Conservation (phyloP, 2,888 invertebrate genomes). For the Zhengitettix transpicula region DNA sequence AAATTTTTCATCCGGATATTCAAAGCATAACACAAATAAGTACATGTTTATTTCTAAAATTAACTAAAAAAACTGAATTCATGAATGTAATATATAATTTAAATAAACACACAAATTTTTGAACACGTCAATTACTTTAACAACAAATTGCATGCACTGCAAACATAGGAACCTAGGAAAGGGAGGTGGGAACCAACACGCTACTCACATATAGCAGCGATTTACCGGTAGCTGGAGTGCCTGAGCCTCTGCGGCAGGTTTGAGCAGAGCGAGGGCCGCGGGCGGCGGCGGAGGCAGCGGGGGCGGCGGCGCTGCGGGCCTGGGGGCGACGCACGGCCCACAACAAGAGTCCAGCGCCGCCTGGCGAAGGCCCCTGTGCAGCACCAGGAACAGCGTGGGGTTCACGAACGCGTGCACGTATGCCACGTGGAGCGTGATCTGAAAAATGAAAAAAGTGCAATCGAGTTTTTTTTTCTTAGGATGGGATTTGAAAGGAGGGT, state of each 20-base stretch:
- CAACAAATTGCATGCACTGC: no score
- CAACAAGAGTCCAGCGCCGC: slow-evolving; percentile 60
- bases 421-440: slow-evolving; percentile 74
- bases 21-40: no score
- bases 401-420: slow-evolving; percentile 77
- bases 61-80: no score
- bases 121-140: no score
- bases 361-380: slow-evolving; percentile 56
- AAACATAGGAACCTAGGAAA: no score
- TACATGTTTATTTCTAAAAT: no score
- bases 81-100: no score
- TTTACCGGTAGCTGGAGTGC: slow-evolving; percentile 25
- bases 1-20: no score
- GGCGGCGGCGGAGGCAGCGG: slow-evolving; percentile 24
- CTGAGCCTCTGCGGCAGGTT: slow-evolving; percentile 29
- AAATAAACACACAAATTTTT: no score
- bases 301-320: slow-evolving; percentile 8
- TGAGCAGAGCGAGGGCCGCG: slow-evolving; percentile 27
- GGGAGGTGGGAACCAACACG: slow-evolving; percentile 15
- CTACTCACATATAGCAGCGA: slow-evolving; percentile 37
- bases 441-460: slow-evolving; percentile 14
- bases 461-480: no score
- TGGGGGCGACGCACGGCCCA: slow-evolving; percentile 25
- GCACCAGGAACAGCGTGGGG: slow-evolving; percentile 59
- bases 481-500: no score